Conservation (phyloP, 2,797 vertebrate genomes). For the Carapus acus region DNA sequence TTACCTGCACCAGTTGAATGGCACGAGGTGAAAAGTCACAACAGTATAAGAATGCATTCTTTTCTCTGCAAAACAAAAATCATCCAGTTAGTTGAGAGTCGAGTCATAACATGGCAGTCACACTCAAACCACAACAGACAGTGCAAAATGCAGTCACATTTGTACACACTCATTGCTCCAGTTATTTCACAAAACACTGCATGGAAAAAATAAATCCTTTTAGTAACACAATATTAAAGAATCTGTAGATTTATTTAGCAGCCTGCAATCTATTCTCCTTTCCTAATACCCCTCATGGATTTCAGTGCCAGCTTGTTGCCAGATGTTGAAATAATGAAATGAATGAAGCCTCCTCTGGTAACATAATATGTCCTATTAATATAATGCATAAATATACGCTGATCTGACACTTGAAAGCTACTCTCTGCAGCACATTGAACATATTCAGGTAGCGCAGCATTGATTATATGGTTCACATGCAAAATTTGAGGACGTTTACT, state of each 20-base stretch:
- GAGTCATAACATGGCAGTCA: no score
- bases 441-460: no score
- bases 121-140: constrained; percentile 5
- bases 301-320: background rate
- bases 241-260: background rate
- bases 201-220: no score
- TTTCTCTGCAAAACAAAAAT: constrained; percentile 58
- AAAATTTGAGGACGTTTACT: constrained; percentile 40
- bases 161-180: background rate
- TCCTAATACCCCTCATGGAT: background rate
- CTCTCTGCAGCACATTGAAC: background rate
- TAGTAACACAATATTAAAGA: no score
- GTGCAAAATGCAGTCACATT: no score
- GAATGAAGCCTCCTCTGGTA: background rate
- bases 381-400: background rate
- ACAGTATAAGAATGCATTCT: constrained; percentile 81
- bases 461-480: background rate
- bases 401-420: background rate
- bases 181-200: no score
- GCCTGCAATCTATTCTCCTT: background rate
- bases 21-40: constrained; percentile 88
- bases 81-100: no score
- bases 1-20: constrained; percentile 85
- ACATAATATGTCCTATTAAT: background rate
- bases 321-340: background rate